These are phyloP conservation scores for Epiperipatus broadwayi DNA, from an alignment of 2,888 invertebrate species.

Conservation along the genomic window DNA sequence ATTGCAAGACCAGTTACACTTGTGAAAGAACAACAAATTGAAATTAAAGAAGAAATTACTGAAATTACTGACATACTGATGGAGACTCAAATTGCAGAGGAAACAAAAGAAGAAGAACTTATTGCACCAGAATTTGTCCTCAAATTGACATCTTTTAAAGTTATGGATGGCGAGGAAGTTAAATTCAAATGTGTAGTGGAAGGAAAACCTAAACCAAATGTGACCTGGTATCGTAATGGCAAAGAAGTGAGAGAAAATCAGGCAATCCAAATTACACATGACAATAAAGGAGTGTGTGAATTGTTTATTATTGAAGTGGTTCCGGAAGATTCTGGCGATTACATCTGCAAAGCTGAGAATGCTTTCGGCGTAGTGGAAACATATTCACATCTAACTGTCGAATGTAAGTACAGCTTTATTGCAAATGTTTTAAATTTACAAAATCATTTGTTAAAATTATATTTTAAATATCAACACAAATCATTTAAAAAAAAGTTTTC, in stretches of 20 bases:
- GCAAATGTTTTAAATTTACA: no score
- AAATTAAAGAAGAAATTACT: no score
- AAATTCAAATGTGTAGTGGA: conserved; percentile 22
- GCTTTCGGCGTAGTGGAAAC: conserved; percentile 60
- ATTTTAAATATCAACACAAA: no score
- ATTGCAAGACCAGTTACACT: no score
- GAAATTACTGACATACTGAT: no score
- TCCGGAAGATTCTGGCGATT: conserved; percentile 72
- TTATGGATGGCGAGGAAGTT: conserved; percentile 74
- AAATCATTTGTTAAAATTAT: no score
- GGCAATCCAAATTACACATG: conserved; percentile 34
- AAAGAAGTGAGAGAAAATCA: conserved; percentile 26
- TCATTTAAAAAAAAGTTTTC: no score
- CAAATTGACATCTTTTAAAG: conserved; percentile 47
- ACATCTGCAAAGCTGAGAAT: conserved; percentile 61
- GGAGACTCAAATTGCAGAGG: no score
- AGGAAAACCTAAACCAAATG: conserved; percentile 43
- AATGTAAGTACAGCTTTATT: conserved; percentile 28
- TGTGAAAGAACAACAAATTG: no score
- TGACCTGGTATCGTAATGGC: conserved; percentile 58
- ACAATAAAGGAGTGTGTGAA: conserved; percentile 49
- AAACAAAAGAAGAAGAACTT: conserved; percentile 38
- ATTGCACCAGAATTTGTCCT: conserved; percentile 55
- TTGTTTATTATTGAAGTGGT: conserved; percentile 66
- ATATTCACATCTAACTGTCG: conserved; percentile 36